phyloP scores from a whole-genome alignment of 2,888 invertebrate species.

The Lepetodrilus schrolli region DNA sequence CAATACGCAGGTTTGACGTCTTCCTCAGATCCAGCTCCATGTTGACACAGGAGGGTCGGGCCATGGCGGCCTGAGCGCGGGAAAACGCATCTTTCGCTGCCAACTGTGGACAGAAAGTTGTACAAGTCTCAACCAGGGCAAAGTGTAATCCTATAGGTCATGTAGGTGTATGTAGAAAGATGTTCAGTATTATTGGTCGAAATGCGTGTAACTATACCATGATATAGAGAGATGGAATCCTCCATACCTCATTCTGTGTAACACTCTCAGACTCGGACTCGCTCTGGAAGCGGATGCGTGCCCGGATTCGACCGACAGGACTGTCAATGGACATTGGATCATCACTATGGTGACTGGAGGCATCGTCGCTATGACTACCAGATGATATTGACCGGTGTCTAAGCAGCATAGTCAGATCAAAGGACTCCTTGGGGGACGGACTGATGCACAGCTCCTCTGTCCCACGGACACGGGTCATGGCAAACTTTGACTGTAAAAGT shows the following conservation, averaged over 20 bases:
- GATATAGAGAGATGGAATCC: no score
- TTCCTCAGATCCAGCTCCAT: constrained; percentile 74
- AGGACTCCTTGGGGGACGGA: constrained; percentile 70
- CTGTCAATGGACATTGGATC: constrained; percentile 64
- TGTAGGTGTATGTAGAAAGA: not conserved
- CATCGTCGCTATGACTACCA: constrained; percentile 46
- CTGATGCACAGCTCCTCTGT: constrained; percentile 73
- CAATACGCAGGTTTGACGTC: constrained; percentile 59
- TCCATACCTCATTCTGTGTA: constrained; percentile 63
- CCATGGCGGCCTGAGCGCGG: constrained; percentile 41
- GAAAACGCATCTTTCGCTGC: constrained; percentile 50
- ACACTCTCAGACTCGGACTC: constrained; percentile 59
- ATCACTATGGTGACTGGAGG: constrained; percentile 50
- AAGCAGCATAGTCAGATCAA: constrained; percentile 72
- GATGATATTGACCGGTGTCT: constrained; percentile 64
- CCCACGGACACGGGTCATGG: constrained; percentile 71
- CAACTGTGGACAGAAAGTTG: no score
- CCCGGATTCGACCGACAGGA: constrained; percentile 38
- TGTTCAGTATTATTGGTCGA: not conserved
- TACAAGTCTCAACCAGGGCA: no score
- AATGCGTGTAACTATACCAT: no score
- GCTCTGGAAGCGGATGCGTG: constrained; percentile 50
- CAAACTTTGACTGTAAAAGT: constrained; percentile 36
- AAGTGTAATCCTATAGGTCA: not conserved
- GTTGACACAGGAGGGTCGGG: constrained; percentile 75